Evolutionary conservation across 2,113 vertebrate genomes (phyloP).

Genomic region (Emydura subglobosa): DNA sequence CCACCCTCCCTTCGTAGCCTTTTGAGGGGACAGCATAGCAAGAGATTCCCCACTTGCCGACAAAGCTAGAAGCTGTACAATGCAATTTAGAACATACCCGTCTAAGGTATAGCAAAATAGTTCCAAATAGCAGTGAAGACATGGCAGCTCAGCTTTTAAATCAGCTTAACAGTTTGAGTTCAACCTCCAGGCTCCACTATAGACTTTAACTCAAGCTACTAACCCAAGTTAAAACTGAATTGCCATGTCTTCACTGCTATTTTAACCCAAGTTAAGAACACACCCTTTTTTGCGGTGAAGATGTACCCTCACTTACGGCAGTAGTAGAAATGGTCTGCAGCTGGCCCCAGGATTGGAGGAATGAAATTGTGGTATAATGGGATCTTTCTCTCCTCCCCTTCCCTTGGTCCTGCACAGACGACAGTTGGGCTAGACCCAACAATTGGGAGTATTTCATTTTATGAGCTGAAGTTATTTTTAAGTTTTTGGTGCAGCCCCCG

Average conservation of each 20-base stretch:
- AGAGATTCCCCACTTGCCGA: background rate
- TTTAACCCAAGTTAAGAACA: background rate
- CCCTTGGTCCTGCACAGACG: background rate
- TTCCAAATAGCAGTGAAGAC: too few species aligned
- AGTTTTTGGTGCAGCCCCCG: background rate
- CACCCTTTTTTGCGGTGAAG: background rate
- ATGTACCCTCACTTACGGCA: background rate
- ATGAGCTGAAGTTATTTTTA: background rate
- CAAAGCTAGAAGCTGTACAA: background rate
- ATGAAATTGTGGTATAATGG: background rate
- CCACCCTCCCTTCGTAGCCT: background rate
- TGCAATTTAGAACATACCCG: too few species aligned
- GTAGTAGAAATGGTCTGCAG: background rate
- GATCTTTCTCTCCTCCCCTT: background rate
- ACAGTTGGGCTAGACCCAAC: background rate
- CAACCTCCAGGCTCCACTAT: too few species aligned
- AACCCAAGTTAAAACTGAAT: too few species aligned
- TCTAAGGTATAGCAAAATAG: too few species aligned
- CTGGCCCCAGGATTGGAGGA: background rate
- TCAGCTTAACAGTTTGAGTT: too few species aligned
- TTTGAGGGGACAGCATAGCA: too few species aligned
- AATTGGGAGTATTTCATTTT: background rate
- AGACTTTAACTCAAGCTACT: too few species aligned
- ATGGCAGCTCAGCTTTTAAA: too few species aligned
- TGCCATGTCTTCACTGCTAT: background rate